A percentile compares a stretch with the other conserved stretches of the same genome.
phyloP scores from a whole-genome alignment of 2,888 invertebrate genomes.

The Synergus japonicus region DNA sequence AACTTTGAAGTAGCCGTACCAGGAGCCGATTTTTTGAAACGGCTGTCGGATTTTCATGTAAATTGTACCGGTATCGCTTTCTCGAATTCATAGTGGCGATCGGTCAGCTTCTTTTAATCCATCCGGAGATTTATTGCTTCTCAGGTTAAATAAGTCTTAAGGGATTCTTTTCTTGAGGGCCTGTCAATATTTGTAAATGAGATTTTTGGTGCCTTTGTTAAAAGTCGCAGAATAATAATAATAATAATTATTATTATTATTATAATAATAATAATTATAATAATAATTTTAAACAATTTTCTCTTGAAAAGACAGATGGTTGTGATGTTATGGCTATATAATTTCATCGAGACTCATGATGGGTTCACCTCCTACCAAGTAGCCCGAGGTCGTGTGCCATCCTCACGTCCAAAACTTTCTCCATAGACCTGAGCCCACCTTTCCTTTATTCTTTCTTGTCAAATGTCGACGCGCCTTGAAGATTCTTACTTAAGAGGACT shows the following conservation, averaged over 20 bases:
- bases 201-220: not conserved
- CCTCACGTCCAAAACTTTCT: constrained; percentile 28
- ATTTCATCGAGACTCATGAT: not conserved
- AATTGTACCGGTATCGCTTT: constrained; percentile 22
- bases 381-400: constrained; percentile 38
- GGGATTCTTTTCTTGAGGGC: constrained; percentile 9
- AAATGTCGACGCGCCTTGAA: constrained; percentile 3
- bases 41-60: constrained; percentile 57
- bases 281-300: not conserved
- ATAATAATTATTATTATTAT: too few species aligned
- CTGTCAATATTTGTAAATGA: not conserved
- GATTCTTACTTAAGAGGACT: not conserved
- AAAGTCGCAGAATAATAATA: not conserved
- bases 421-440: not conserved
- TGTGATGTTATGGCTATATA: not conserved
- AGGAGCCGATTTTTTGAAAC: constrained; percentile 49
- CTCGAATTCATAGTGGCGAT: constrained; percentile 15
- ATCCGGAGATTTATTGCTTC: constrained; percentile 34
- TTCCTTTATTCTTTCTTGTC: constrained; percentile 10
- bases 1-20: constrained; percentile 69
- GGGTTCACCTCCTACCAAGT: constrained; percentile 22
- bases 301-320: not conserved
- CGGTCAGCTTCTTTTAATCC: constrained; percentile 17
- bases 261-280: too few species aligned
- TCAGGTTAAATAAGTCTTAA: not conserved